Conservation (phyloP, 2,113 vertebrate genomes). For the Crotalus helleri region DNA sequence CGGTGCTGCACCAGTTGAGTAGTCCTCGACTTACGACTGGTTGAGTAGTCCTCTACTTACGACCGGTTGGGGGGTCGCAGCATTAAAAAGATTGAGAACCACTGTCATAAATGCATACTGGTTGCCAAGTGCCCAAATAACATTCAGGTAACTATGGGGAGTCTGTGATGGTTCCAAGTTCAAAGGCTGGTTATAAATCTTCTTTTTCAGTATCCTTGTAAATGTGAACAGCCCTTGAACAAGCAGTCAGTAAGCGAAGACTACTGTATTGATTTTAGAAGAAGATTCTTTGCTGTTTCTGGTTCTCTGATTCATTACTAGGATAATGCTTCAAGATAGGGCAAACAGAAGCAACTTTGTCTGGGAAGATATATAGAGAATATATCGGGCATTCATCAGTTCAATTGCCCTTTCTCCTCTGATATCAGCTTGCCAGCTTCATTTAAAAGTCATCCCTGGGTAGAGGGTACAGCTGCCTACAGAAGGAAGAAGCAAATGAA, state of each 20-base stretch:
- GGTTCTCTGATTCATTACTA: neutral
- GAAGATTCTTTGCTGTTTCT: neutral
- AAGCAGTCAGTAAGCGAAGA: neutral
- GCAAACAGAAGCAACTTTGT: neutral
- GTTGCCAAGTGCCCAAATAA: neutral
- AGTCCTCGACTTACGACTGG: too few relatives aligned
- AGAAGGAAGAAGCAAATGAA: neutral
- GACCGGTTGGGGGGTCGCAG: too few relatives aligned
- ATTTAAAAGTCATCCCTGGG: neutral
- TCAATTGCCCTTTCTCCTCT: neutral
- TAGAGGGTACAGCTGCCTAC: neutral
- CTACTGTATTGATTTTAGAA: neutral
- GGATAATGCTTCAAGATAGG: neutral
- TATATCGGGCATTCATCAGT: neutral
- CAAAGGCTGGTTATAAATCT: neutral
- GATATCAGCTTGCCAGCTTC: neutral
- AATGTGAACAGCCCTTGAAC: neutral
- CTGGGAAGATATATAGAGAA: neutral
- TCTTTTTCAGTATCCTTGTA: neutral
- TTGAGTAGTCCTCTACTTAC: too few relatives aligned
- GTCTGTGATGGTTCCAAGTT: neutral
- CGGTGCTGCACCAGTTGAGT: too few relatives aligned
- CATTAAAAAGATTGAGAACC: too few relatives aligned
- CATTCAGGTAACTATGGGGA: neutral
- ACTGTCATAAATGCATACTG: neutral